Conservation (phyloP, 1,140 invertebrate genomes). For the Ceratina calcarata region DNA sequence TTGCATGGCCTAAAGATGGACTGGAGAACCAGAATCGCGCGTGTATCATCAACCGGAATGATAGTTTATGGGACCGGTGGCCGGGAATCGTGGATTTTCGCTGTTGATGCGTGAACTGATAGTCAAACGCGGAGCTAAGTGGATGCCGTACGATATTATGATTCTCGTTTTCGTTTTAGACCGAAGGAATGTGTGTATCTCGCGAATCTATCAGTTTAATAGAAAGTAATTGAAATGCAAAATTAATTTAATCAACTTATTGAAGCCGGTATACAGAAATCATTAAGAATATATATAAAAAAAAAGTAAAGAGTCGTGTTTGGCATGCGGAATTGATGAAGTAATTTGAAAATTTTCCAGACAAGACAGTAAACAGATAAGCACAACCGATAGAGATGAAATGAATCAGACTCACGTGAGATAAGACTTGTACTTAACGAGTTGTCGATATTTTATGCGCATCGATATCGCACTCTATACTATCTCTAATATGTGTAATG, state of each 20-base stretch:
- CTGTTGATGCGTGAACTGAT: neutral
- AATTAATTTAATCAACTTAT: no score
- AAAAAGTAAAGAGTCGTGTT: no score
- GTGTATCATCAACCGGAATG: constrained; percentile 19
- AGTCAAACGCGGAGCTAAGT: neutral
- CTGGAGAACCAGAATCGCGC: constrained; percentile 10
- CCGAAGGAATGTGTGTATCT: neutral
- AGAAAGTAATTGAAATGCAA: no score
- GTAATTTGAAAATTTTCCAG: no score
- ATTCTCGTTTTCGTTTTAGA: neutral
- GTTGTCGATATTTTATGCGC: constrained; percentile 1
- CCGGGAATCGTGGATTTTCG: neutral
- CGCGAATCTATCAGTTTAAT: neutral
- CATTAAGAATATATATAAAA: no score
- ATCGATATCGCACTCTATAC: neutral
- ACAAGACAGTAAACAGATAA: no score
- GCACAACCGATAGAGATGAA: no score
- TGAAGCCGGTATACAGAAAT: no score
- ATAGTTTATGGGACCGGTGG: neutral
- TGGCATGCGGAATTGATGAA: no score
- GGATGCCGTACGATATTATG: neutral
- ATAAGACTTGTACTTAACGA: neutral
- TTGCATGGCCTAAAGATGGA: neutral
- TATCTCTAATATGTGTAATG: no score
- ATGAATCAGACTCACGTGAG: neutral